These are phyloP conservation scores for Otus sunia DNA, from an alignment of 2,113 vertebrate genomes.

Conservation along the genomic window DNA sequence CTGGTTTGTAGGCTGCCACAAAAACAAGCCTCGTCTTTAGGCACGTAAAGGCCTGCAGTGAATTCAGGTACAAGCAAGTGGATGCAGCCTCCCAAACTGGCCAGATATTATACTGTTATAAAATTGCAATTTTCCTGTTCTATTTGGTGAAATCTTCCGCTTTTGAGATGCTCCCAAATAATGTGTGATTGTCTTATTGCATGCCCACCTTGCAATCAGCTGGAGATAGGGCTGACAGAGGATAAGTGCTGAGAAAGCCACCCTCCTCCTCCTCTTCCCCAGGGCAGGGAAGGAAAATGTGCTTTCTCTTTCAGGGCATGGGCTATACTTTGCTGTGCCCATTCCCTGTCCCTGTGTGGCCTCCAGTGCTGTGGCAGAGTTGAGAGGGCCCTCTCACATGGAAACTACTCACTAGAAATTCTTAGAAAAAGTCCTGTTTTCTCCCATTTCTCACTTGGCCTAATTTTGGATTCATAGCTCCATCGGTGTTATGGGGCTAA, in stretches of 20 bases:
- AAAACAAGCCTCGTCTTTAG: background rate
- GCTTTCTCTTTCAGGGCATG: background rate
- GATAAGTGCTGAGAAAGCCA: background rate
- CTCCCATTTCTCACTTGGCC: background rate
- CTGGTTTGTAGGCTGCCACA: background rate
- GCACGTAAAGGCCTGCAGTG: background rate
- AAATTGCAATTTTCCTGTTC: background rate
- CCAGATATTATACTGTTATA: background rate
- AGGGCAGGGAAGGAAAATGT: background rate
- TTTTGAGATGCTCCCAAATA: background rate
- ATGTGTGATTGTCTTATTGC: background rate
- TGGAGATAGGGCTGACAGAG: background rate
- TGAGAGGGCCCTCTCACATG: background rate
- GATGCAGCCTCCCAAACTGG: background rate
- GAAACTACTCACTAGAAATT: background rate
- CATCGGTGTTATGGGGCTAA: fast-evolving
- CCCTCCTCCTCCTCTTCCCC: background rate
- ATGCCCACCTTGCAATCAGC: background rate
- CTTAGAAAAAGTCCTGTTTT: background rate
- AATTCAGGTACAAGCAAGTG: background rate
- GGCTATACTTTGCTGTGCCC: background rate
- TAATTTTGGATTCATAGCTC: background rate
- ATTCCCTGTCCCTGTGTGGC: background rate
- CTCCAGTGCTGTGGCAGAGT: background rate
- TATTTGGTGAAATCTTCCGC: background rate